phyloP scores from a whole-genome alignment of 2,797 vertebrate species.

The Sus cebifrons region DNA sequence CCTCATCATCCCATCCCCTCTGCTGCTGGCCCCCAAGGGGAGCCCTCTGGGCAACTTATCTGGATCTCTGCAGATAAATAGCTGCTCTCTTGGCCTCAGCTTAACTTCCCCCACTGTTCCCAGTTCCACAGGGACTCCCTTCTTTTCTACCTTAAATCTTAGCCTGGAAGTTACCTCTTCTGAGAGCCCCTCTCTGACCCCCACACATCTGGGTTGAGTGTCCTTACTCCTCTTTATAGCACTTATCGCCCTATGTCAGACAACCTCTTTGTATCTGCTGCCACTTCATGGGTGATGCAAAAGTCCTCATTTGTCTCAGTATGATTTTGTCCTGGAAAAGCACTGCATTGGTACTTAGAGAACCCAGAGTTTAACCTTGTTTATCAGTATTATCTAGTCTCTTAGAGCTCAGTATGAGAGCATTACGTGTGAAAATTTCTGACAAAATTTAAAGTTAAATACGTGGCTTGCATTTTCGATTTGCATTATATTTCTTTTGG shows the following conservation, averaged over 20 bases:
- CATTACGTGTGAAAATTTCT: not conserved
- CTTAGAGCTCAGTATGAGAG: not conserved
- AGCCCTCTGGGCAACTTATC: not conserved
- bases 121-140: not conserved
- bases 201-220: not conserved
- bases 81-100: not conserved
- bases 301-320: not conserved
- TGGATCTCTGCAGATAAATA: not conserved
- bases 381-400: not conserved
- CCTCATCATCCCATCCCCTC: not conserved
- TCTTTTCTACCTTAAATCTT: not conserved
- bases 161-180: not conserved
- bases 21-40: not conserved
- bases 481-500: slow-evolving; percentile 35
- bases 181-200: not conserved
- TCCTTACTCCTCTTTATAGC: slow-evolving; percentile 6
- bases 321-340: not conserved
- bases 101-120: not conserved
- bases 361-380: not conserved
- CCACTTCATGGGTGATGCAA: not conserved
- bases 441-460: slow-evolving; percentile 12
- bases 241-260: not conserved
- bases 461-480: not conserved
- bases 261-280: not conserved
- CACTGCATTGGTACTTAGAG: not conserved